phyloP scores from a whole-genome alignment of 2,797 vertebrate species.

The Mus spretus region DNA sequence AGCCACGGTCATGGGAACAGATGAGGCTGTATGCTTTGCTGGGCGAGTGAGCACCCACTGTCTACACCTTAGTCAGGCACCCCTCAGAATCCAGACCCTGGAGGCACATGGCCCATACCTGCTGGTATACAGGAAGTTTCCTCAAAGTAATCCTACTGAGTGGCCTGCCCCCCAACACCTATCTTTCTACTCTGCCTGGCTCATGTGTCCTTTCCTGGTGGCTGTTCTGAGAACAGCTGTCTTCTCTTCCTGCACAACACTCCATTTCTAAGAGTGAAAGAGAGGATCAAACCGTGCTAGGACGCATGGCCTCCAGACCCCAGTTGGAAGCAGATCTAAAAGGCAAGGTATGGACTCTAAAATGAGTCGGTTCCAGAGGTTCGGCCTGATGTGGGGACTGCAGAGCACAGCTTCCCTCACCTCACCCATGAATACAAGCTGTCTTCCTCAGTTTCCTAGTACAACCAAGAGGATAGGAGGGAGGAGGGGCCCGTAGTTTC shows the following conservation, averaged over 20 bases:
- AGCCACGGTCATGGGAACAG: rapidly evolving
- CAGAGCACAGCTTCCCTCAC: rapidly evolving
- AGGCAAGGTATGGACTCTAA: not conserved
- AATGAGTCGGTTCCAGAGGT: not conserved
- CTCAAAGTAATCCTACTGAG: not conserved
- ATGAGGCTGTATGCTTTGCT: not conserved
- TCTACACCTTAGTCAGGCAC: not conserved
- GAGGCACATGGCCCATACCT: not conserved
- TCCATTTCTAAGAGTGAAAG: rapidly evolving
- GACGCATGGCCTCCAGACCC: not conserved
- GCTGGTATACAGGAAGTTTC: not conserved
- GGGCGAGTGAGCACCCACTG: not conserved
- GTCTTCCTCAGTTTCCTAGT: not conserved
- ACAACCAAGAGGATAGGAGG: not conserved
- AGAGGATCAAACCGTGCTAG: not conserved
- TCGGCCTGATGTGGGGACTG: not conserved
- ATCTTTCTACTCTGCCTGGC: rapidly evolving
- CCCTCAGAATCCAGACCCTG: not conserved
- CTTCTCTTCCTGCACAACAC: too few relatives aligned
- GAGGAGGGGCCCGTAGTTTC: not conserved
- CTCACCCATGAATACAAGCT: rapidly evolving
- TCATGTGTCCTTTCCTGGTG: rapidly evolving
- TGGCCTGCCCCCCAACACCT: not conserved
- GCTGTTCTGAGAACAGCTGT: not conserved
- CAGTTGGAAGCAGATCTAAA: not conserved